Conservation (phyloP, 2,888 invertebrate species). For the Malachius bipustulatus region DNA sequence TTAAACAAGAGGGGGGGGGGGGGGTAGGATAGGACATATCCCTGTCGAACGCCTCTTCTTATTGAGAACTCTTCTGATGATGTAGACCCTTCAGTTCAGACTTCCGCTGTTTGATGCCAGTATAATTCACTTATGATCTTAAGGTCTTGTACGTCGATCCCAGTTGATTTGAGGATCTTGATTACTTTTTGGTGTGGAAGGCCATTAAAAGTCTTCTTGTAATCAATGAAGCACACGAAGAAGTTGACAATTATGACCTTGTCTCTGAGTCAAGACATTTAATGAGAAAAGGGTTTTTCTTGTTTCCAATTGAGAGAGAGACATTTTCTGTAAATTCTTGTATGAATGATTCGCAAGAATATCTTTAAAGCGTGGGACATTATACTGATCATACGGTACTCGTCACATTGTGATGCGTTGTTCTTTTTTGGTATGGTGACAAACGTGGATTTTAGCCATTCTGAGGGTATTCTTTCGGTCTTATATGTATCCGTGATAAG, state of each 20-base stretch:
- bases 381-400: constrained; percentile 14
- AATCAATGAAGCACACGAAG: too few species aligned
- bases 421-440: constrained; percentile 15
- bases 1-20: constrained; percentile 9
- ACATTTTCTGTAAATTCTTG: constrained; percentile 12
- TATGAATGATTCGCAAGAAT: constrained; percentile 13
- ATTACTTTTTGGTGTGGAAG: too few species aligned
- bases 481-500: constrained; percentile 3
- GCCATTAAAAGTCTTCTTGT: too few species aligned
- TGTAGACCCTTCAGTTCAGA: too few species aligned
- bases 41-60: constrained; percentile 3
- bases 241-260: too few species aligned
- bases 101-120: too few species aligned
- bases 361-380: constrained; percentile 16
- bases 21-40: constrained; percentile 4
- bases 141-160: too few species aligned
- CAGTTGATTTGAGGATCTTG: too few species aligned
- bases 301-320: too few species aligned
- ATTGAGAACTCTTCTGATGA: constrained; percentile 1
- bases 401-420: constrained; percentile 13
- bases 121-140: too few species aligned
- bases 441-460: constrained; percentile 12
- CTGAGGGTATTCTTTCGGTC: constrained; percentile 11
- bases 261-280: too few species aligned
- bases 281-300: too few species aligned